These are phyloP conservation scores for Plutella xylostella DNA, from an alignment of 2,888 invertebrate genomes.

Conservation along the genomic window DNA sequence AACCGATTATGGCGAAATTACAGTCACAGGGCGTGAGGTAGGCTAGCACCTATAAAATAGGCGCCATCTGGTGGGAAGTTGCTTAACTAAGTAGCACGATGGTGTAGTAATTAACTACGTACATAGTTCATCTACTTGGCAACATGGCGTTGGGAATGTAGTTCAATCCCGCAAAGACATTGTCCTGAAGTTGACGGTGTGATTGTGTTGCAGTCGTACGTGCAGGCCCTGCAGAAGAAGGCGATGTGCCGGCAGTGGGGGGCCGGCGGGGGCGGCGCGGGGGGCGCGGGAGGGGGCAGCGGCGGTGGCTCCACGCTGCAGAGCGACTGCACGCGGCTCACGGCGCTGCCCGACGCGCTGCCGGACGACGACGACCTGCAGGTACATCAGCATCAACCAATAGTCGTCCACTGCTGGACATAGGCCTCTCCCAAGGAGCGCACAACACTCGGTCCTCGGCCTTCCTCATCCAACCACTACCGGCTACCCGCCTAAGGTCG, in stretches of 20 bases:
- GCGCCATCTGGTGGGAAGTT: too few species aligned
- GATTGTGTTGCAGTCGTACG: conserved; percentile 69
- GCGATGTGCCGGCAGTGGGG: conserved; percentile 71
- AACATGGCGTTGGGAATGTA: too few species aligned
- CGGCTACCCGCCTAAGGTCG: too few species aligned
- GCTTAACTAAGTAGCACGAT: too few species aligned
- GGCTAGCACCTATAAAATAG: too few species aligned
- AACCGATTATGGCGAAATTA: too few species aligned
- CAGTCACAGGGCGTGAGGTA: too few species aligned
- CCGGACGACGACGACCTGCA: conserved; percentile 73
- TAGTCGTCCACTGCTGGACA: too few species aligned
- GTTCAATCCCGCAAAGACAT: neutral
- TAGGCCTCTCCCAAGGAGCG: too few species aligned
- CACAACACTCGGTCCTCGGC: too few species aligned
- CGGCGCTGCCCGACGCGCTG: conserved; percentile 75
- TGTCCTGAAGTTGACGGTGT: neutral
- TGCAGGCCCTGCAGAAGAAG: conserved; percentile 82
- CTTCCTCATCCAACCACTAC: too few species aligned
- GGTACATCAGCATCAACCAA: conserved; percentile 46
- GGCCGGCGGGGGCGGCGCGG: conserved; percentile 51
- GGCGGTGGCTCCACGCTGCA: conserved; percentile 81
- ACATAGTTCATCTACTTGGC: neutral
- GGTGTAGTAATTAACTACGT: too few species aligned
- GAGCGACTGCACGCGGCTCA: conserved; percentile 82
- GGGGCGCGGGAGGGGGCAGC: conserved; percentile 72